Conservation (phyloP, 1,140 invertebrate genomes). For the Arion vulgaris region DNA sequence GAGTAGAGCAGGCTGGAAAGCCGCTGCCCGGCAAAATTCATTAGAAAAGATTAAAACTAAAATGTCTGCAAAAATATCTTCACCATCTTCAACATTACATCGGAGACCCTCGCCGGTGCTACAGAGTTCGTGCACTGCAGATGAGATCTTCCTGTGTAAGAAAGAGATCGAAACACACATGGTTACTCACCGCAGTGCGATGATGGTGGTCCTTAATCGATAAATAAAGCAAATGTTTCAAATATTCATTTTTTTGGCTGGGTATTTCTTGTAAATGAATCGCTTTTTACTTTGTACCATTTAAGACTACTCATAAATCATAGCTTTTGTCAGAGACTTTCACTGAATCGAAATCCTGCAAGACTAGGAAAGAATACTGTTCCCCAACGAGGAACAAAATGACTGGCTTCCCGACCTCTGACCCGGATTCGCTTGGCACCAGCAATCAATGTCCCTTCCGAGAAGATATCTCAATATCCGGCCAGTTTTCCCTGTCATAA, state of each 20-base stretch:
- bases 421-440: slow-evolving; percentile 38
- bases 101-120: too few relatives aligned
- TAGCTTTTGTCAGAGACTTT: background rate
- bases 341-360: background rate
- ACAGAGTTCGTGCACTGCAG: too few relatives aligned
- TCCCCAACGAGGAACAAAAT: slow-evolving; percentile 29
- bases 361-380: background rate
- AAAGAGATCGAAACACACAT: too few relatives aligned
- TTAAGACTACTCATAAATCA: background rate
- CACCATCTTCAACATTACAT: too few relatives aligned
- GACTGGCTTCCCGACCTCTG: slow-evolving; percentile 15
- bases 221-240: background rate
- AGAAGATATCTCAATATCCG: slow-evolving; percentile 32
- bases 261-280: background rate
- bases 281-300: background rate
- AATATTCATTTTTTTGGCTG: background rate
- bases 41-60: too few relatives aligned
- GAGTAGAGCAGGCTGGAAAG: too few relatives aligned
- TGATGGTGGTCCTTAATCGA: too few relatives aligned
- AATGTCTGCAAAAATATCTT: too few relatives aligned
- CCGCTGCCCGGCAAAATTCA: too few relatives aligned
- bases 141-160: too few relatives aligned
- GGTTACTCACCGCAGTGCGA: too few relatives aligned
- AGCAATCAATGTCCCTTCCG: slow-evolving; percentile 34
- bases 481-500: slow-evolving; percentile 14